Percentiles rank a stretch among this genome's conserved stretches.
These are phyloP conservation scores for Latrodectus geometricus DNA, from an alignment of 1,140 invertebrate genomes.

Conservation along the genomic window DNA sequence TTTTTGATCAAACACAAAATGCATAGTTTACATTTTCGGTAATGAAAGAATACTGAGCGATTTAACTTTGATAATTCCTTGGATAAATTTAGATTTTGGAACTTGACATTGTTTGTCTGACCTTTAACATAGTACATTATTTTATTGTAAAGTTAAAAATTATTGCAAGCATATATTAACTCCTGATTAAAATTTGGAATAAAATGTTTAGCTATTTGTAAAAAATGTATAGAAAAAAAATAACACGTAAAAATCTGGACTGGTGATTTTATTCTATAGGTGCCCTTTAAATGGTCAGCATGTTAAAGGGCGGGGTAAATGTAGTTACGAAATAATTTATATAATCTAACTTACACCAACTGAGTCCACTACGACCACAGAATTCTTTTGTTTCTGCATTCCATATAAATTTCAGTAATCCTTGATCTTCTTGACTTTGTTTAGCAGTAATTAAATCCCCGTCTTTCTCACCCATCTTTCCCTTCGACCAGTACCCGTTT, in stretches of 20 bases:
- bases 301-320: slow-evolving; percentile 34
- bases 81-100: background rate
- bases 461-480: slow-evolving; percentile 46
- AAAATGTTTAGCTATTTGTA: background rate
- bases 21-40: no score
- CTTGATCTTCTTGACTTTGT: slow-evolving; percentile 74
- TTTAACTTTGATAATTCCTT: no score
- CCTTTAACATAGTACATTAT: background rate
- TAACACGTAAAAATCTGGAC: no score
- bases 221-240: background rate
- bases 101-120: background rate
- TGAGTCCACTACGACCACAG: slow-evolving; percentile 85
- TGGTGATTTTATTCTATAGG: slow-evolving; percentile 64
- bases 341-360: slow-evolving; percentile 83
- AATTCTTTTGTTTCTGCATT: slow-evolving; percentile 89
- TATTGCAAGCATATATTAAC: background rate
- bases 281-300: slow-evolving; percentile 30
- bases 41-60: no score
- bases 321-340: background rate
- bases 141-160: background rate
- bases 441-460: slow-evolving; percentile 32
- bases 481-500: no score
- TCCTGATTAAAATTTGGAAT: background rate
- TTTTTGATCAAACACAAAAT: no score
- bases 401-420: slow-evolving; percentile 85